A percentile compares a stretch with the other conserved stretches of the same genome.
Evolutionary conservation across 2,888 invertebrate species (phyloP).

Genomic region (Helicoverpa assulta): DNA sequence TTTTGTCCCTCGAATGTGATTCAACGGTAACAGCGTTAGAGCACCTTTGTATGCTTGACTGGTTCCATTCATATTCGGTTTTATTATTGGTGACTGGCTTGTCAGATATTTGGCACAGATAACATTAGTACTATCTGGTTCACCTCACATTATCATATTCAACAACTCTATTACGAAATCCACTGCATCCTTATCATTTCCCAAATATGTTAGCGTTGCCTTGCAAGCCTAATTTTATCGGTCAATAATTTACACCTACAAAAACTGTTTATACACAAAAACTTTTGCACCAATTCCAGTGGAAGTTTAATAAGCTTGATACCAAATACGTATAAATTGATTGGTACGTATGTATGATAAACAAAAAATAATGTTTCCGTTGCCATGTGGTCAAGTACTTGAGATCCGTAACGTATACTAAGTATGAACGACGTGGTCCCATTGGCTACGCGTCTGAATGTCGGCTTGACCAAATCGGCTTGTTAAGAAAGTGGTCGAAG

Average conservation of each 20-base stretch:
- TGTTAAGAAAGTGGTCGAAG: conserved; percentile 34
- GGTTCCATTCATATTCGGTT: neutral
- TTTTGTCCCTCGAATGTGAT: neutral
- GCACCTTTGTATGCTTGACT: neutral
- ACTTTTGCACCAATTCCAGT: conserved; percentile 31
- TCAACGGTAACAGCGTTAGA: neutral
- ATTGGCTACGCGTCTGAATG: conserved; percentile 33
- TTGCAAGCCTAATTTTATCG: conserved; percentile 22
- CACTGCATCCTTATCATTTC: conserved; percentile 11
- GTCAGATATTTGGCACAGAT: neutral
- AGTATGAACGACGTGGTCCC: conserved; percentile 30
- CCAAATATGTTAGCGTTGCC: conserved; percentile 22
- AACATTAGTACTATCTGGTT: neutral
- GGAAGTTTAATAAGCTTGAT: conserved; percentile 29
- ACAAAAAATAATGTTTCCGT: conserved; percentile 46
- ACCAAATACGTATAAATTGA: conserved; percentile 51
- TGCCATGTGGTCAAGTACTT: conserved; percentile 43
- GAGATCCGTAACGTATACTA: conserved; percentile 23
- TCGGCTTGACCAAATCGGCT: conserved; percentile 21
- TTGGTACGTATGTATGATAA: conserved; percentile 45
- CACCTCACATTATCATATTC: conserved; percentile 5
- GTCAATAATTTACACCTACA: conserved; percentile 38
- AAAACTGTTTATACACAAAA: conserved; percentile 43
- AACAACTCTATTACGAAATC: conserved; percentile 30
- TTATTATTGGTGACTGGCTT: neutral